These are phyloP conservation scores for Pseudorhombus dupliciocellatus DNA, from an alignment of 2,113 vertebrate genomes.

Conservation along the genomic window DNA sequence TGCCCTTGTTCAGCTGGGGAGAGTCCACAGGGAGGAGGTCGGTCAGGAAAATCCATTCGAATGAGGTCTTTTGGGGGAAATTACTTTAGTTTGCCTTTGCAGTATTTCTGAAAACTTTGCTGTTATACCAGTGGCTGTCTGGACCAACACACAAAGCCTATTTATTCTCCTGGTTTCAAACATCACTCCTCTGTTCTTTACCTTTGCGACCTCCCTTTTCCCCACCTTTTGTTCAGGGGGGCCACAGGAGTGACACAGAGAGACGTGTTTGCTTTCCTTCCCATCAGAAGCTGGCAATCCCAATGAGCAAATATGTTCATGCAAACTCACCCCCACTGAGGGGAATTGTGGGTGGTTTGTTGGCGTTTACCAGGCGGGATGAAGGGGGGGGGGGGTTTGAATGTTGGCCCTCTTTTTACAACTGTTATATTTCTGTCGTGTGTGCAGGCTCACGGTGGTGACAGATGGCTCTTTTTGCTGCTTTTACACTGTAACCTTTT, in stretches of 20 bases:
- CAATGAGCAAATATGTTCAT: constrained; percentile 73
- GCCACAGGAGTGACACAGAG: constrained; percentile 34
- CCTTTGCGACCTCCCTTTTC: constrained; percentile 51
- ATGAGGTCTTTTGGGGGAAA: neutral
- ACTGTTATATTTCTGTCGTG: constrained; percentile 55
- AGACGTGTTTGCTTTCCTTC: constrained; percentile 66
- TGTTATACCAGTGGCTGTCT: constrained; percentile 2
- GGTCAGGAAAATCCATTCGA: constrained; percentile 14
- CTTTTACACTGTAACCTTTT: constrained; percentile 34
- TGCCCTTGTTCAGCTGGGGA: constrained; percentile 4
- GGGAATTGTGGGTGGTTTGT: constrained; percentile 59
- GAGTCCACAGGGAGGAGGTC: constrained; percentile 10
- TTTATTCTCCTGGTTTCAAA: constrained; percentile 51
- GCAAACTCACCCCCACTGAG: constrained; percentile 48
- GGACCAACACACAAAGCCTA: constrained; percentile 7
- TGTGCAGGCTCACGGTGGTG: constrained; percentile 24
- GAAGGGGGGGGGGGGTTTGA: constrained; percentile 28
- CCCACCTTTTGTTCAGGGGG: constrained; percentile 62
- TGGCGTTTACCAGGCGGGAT: neutral
- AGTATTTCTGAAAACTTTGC: neutral
- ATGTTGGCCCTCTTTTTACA: constrained; percentile 41
- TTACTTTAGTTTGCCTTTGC: constrained; percentile 14
- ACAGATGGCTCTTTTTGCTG: constrained; percentile 34
- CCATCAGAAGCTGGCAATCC: constrained; percentile 61
- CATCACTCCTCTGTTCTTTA: constrained; percentile 56